phyloP scores from a whole-genome alignment of 2,797 vertebrate genomes.

The Lepus oiostolus region DNA sequence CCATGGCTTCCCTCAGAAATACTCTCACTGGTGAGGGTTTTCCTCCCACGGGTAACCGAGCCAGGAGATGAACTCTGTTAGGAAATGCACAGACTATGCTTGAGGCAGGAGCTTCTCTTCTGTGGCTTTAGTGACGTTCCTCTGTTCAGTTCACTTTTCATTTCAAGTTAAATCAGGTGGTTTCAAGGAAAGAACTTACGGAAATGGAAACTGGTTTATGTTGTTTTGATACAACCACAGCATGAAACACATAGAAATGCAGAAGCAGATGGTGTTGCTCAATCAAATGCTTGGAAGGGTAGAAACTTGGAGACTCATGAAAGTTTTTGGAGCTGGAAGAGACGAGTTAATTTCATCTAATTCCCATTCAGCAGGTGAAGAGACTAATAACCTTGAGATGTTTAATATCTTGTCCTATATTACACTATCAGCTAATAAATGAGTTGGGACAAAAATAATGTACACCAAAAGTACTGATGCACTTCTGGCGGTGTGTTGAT shows the following conservation, averaged over 20 bases:
- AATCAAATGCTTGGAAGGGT: slow-evolving; percentile 49
- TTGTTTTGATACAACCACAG: background rate
- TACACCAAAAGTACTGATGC: background rate
- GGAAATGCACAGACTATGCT: background rate
- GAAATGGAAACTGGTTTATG: slow-evolving; percentile 48
- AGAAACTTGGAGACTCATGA: slow-evolving; percentile 10
- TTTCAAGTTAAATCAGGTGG: slow-evolving; percentile 50
- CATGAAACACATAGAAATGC: slow-evolving; percentile 33
- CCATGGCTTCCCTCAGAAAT: background rate
- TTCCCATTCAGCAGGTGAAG: background rate
- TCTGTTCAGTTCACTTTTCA: slow-evolving; percentile 50
- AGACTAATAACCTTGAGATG: slow-evolving; percentile 9
- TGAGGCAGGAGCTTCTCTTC: slow-evolving; percentile 54
- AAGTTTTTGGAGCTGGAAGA: slow-evolving; percentile 23
- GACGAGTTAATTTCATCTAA: slow-evolving; percentile 26
- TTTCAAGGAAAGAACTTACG: slow-evolving; percentile 65
- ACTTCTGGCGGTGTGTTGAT: background rate
- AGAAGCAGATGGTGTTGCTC: slow-evolving; percentile 31
- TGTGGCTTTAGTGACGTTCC: slow-evolving; percentile 37
- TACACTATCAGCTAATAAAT: slow-evolving; percentile 16
- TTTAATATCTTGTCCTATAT: slow-evolving; percentile 27
- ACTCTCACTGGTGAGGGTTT: slow-evolving; percentile 13
- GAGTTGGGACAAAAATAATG: slow-evolving; percentile 53
- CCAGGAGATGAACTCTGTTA: background rate
- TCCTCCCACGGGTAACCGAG: background rate